Base-by-base conservation (phyloP, 2,797 vertebrate genomes). In the Pogonophryne albipinna region DNA sequence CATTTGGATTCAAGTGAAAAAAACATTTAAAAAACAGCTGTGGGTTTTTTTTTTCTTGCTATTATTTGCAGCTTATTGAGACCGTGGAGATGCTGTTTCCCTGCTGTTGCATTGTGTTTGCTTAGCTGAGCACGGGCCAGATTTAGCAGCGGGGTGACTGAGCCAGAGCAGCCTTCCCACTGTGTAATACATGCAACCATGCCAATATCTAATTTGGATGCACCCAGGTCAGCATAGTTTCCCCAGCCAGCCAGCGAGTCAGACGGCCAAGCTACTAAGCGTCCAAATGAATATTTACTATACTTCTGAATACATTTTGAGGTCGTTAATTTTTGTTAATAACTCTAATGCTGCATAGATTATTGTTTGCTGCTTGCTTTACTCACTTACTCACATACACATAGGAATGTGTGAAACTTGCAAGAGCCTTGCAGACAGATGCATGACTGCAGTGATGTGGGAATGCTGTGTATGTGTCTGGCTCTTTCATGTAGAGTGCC, bases 171-270 rank as follows among this genome's bases (percentile, higher is more conserved):
- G 84, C 73, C 66, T 87, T 88, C 91, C 88, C 86, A 87, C 87
- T 89, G 91, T 82, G 86, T 89, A 83, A 89, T 85, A 85, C 82
- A 85, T 17, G 64, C 84, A 79, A 53, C 80, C 78, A 66, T 91
- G 89, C 92, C 92, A 93, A 78, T 89, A 89, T 92, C 90, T 92
- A 86, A 93, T 93, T 92, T 89, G 87, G 83, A 92, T 88, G 88
- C 84, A 78, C 88, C 76, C 83, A 87, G 92, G 89, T 93, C 89
- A 91, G 90, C 82, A 87, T 64, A 80, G 79, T 84, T 89, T 89
- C 87, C 74, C 64, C 75, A 82, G 84, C 78, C 78, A 87, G 78
- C 69, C 58, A 57, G 60, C 20, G 1, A 88, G 71, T 56, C 63
- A 74, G 69, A 34, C 61, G 77, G 88, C 82, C 86, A 86, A 85